A percentile compares a stretch with the other conserved stretches of the same genome.
Evolutionary conservation across 2,888 invertebrate genomes (phyloP).

Genomic region (Lordiphosa fenestrarum): DNA sequence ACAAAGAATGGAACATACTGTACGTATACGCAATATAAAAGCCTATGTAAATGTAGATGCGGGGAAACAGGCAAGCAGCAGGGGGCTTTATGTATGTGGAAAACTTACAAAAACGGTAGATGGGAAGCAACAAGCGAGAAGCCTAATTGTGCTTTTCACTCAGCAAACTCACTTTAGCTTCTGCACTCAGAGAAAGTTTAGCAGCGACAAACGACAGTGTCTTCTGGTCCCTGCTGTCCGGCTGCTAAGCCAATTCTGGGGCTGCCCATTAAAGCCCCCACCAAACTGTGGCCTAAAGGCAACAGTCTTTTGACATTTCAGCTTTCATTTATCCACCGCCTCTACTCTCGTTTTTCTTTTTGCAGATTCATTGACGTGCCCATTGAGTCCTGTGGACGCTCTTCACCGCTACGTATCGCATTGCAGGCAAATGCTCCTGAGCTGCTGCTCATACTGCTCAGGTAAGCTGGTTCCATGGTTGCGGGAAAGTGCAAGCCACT

Average conservation of each 20-base stretch:
- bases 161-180: neutral
- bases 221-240: neutral
- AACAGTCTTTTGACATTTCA: conserved; percentile 18
- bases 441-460: conserved; percentile 86
- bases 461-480: conserved; percentile 61
- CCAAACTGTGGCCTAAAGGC: conserved; percentile 31
- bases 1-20: conserved; percentile 21
- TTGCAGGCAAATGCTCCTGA: conserved; percentile 88
- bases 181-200: conserved; percentile 4
- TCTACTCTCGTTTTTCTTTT: conserved; percentile 12
- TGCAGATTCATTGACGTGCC: conserved; percentile 88
- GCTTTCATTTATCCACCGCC: conserved; percentile 12
- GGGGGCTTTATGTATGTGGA: conserved; percentile 14
- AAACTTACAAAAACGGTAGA: conserved; percentile 15
- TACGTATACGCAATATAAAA: conserved; percentile 49
- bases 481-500: conserved; percentile 31
- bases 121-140: conserved; percentile 40
- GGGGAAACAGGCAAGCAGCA: conserved; percentile 8
- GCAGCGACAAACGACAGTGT: neutral
- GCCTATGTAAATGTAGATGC: conserved; percentile 1
- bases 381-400: conserved; percentile 89
- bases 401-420: conserved; percentile 87
- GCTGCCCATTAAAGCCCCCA: conserved; percentile 32
- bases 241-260: conserved; percentile 20
- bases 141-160: conserved; percentile 46